These are phyloP conservation scores for Eilema griseolum DNA, from an alignment of 2,888 invertebrate genomes.

Conservation along the genomic window DNA sequence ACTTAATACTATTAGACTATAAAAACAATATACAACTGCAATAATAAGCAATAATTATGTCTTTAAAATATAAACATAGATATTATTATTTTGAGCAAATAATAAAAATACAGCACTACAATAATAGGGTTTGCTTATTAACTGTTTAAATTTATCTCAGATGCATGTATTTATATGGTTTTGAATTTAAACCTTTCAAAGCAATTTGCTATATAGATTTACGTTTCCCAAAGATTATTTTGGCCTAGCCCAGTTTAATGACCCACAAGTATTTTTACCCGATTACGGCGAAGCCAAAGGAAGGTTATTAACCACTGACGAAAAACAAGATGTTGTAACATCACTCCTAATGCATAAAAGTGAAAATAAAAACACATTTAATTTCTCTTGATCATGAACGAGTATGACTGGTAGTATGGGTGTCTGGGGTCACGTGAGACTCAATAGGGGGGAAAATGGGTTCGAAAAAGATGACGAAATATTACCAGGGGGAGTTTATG, in stretches of 20 bases:
- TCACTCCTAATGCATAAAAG: too few species aligned
- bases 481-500: too few species aligned
- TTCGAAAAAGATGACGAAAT: too few species aligned
- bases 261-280: too few species aligned
- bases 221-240: neutral
- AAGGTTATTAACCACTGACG: too few species aligned
- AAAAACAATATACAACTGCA: slow-evolving; percentile 14
- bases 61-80: slow-evolving; percentile 12
- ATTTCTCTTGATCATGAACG: neutral
- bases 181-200: neutral
- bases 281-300: too few species aligned
- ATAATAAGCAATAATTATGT: slow-evolving; percentile 9
- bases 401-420: neutral
- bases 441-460: too few species aligned
- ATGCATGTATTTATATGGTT: neutral
- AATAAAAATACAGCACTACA: slow-evolving; percentile 17
- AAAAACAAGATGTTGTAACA: neutral
- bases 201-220: too few species aligned
- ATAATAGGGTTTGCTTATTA: neutral
- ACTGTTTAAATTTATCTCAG: neutral
- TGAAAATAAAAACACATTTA: too few species aligned
- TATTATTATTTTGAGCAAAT: slow-evolving; percentile 19
- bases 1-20: slow-evolving; percentile 10
- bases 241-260: neutral
- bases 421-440: too few species aligned